These are phyloP conservation scores for Psophia crepitans DNA, from an alignment of 2,113 vertebrate genomes.

Conservation along the genomic window DNA sequence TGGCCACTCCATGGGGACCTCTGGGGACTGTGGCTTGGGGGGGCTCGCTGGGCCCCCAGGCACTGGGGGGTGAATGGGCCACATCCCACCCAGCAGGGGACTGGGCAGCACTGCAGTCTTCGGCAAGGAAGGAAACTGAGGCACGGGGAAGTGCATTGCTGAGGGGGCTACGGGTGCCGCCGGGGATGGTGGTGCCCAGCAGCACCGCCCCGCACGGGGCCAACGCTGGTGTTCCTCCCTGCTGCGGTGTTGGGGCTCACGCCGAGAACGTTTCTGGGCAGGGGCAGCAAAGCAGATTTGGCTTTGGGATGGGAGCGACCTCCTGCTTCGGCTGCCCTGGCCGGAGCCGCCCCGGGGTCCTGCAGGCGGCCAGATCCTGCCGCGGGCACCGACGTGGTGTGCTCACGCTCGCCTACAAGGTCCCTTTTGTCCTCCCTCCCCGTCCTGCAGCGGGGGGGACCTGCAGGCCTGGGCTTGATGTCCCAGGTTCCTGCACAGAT, in stretches of 20 bases:
- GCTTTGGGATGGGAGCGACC: neutral
- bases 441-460: neutral
- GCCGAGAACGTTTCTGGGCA: neutral
- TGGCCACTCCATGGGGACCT: fast-evolving
- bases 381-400: fast-evolving
- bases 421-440: conserved; percentile 75
- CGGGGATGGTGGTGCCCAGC: neutral
- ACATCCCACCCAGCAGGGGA: neutral
- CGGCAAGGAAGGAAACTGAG: neutral
- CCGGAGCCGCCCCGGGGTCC: fast-evolving
- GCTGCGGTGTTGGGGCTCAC: neutral
- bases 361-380: neutral
- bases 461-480: neutral
- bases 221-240: too few relatives aligned
- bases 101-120: fast-evolving
- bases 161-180: neutral
- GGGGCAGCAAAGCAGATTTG: neutral
- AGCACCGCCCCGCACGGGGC: neutral
- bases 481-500: neutral
- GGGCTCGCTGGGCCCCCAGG: neutral
- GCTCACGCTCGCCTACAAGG: conserved; percentile 73
- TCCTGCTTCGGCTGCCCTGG: neutral
- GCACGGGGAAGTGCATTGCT: fast-evolving
- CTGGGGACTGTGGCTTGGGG: neutral
- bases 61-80: neutral